Percentiles rank a stretch among this genome's conserved stretches.
Evolutionary conservation across 1,140 invertebrate species (phyloP).

Genomic region (Cherax quadricarinatus): DNA sequence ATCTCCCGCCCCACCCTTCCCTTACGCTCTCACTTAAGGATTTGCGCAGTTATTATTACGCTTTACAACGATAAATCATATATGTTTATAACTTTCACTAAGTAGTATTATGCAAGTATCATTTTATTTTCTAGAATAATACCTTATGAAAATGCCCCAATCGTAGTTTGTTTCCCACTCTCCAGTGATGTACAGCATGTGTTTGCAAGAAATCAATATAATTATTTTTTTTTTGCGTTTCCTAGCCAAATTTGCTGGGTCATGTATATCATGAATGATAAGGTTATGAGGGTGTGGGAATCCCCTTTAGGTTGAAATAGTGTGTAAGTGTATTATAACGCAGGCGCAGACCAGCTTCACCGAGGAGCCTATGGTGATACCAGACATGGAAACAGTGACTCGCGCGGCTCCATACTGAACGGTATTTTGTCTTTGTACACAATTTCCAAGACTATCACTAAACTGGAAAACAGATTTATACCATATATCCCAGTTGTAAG

Average conservation of each 20-base stretch:
- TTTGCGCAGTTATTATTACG: slow-evolving; percentile 30
- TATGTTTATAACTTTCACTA: too few species aligned
- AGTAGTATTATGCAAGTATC: too few species aligned
- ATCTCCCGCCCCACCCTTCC: background rate
- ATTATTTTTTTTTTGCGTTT: background rate
- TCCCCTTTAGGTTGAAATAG: background rate
- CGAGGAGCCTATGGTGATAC: background rate
- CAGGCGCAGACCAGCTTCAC: slow-evolving; percentile 1
- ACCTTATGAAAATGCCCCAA: too few species aligned
- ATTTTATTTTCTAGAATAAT: too few species aligned
- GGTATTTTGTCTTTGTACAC: background rate
- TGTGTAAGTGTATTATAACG: slow-evolving; percentile 5
- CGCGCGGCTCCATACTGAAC: slow-evolving; percentile 2
- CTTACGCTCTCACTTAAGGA: background rate
- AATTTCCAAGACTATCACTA: background rate
- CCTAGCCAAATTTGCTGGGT: background rate
- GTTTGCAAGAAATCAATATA: background rate
- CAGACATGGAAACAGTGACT: slow-evolving; percentile 42
- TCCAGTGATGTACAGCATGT: too few species aligned
- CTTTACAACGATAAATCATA: background rate
- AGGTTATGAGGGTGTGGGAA: background rate
- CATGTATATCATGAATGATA: background rate
- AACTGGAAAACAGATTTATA: too few species aligned
- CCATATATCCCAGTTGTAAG: too few species aligned
- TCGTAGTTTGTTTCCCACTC: too few species aligned